Base-by-base conservation (phyloP, 1,140 invertebrate species). In the Philaenus spumarius region DNA sequence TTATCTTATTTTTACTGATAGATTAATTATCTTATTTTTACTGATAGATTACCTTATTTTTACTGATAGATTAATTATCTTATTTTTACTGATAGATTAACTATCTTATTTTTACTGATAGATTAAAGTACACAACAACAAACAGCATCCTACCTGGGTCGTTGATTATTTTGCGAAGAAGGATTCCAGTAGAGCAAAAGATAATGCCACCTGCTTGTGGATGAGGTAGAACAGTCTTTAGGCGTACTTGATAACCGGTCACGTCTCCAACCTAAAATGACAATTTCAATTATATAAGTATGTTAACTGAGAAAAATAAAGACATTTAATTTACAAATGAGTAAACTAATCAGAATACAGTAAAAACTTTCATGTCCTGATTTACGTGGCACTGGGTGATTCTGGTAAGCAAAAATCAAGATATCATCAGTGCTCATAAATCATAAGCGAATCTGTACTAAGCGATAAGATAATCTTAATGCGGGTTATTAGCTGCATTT, bases 151-250 rank as follows among this genome's bases (percentile, higher is more conserved):
- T 53, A 62, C 61, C 53, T 17, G 86, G 84, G 73, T 90, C 82
- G 2, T 70, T 68, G 73, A 89, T 84, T 66, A 91, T 75, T 42
- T 82, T 78, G 66, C 85, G 79, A 43, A 91, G 67, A 14, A 92
- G 67, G 43, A 90, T 79, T 7, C 85, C 89, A 5, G 86, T 89
- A 0, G 89, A 90, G 67, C 90, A 93, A 71, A 87, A 96, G 45
- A 88, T 72, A 55, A 98, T 89, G 26, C 84, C 85, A 9, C 87
- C 93, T 30, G 17, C 26, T 55, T 80, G 77, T 0, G 80, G 50
- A 30, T 42, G 46, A 1, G 64, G 64, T 12, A 62, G 35, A 12
- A 53, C 58, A 15, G 58, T 42, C 75, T 93, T 88, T 34, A 94
- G 71, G 58, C 90, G 78, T 43, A 94, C 90, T 65, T 86, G 82